Percentiles rank a stretch among this genome's conserved stretches.
phyloP scores from a whole-genome alignment of 2,888 invertebrate genomes.

The Agrenia bidenticulata region DNA sequence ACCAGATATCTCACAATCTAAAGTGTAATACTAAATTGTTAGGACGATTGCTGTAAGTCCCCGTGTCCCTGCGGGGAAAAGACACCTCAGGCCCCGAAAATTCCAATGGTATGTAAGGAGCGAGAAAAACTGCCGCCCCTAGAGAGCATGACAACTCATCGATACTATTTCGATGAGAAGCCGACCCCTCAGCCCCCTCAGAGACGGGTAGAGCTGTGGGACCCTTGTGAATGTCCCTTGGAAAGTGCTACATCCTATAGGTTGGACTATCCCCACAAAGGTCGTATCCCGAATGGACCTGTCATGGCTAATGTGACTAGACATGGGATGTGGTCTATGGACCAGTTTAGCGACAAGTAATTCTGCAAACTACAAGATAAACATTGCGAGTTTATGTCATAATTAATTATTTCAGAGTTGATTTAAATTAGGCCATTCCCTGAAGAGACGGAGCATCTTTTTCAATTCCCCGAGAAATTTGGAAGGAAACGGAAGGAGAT shows the following conservation, averaged over 20 bases:
- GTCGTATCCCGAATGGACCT: slow-evolving; percentile 46
- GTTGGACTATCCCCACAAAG: slow-evolving; percentile 41
- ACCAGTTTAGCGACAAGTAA: slow-evolving; percentile 44
- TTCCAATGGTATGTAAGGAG: slow-evolving; percentile 27
- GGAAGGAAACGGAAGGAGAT: slow-evolving; percentile 15
- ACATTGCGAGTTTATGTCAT: too few species aligned
- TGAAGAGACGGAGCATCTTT: slow-evolving; percentile 34
- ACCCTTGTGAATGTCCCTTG: slow-evolving; percentile 46
- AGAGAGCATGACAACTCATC: slow-evolving; percentile 42
- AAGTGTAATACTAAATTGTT: not conserved
- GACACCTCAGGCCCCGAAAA: slow-evolving; percentile 24
- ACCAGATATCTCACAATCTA: not conserved
- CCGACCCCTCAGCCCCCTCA: slow-evolving; percentile 28
- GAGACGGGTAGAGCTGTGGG: slow-evolving; percentile 23
- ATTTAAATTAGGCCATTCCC: slow-evolving; percentile 17
- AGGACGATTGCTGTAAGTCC: slow-evolving; percentile 47
- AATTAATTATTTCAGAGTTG: slow-evolving; percentile 1
- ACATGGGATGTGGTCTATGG: slow-evolving; percentile 43
- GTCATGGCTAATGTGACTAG: slow-evolving; percentile 34
- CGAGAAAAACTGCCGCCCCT: slow-evolving; percentile 32
- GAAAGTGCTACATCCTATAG: slow-evolving; percentile 45
- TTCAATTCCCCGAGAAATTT: slow-evolving; percentile 34
- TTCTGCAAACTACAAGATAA: too few species aligned
- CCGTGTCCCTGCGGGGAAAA: slow-evolving; percentile 38
- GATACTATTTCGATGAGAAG: slow-evolving; percentile 29